Evolutionary conservation across 2,888 invertebrate genomes (phyloP), one percentile per base, ranked within the genome.

Genomic region (Schizaphis graminum): DNA sequence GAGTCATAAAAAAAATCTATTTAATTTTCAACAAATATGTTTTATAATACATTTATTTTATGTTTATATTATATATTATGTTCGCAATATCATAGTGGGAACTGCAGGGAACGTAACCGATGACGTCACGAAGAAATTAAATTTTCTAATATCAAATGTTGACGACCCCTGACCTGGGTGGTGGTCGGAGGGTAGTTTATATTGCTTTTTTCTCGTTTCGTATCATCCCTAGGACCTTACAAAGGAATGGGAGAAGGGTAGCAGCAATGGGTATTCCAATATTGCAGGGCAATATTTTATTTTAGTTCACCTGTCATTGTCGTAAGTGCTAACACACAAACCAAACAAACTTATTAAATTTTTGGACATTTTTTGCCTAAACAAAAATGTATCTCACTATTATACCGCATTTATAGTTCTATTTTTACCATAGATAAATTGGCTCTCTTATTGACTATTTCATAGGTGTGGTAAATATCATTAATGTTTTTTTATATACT

Each of bases 241-340:
- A 88, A 92, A 87, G 88, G 28, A 92, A 67, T 44, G 92, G 88
- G 67, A 67, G 88, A 92, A 91, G 91, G 92, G 88, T 53, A 92
- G 49, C 35, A 28, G 67, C 92, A 67, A 92, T 92, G 92, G 92
- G 92, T 90, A 90, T 85, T 94, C 90, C 90, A 94, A 94, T 94
- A 94, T 94, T 61, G 90, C 47, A n/a, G 90, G 90, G 93, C 90
- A 94, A 94, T 94, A 94, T 94, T 89, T 94, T 94, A 94, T 94
- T 94, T 90, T 94, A 94, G 93, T 94, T 94, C 93, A 90, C 93
- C 93, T 94, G 93, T 94, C 93, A 94, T 94, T 86, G 93, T 94
- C 89, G 90, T 86, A 90, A 92, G 90, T 85, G 90, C 93, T 85
- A 94, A 85, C 90, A 24, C 41, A 94, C 86, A 94, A 86, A 91